These are phyloP conservation scores for Thunnus maccoyii DNA, from an alignment of 2,113 vertebrate genomes.

Conservation along the genomic window DNA sequence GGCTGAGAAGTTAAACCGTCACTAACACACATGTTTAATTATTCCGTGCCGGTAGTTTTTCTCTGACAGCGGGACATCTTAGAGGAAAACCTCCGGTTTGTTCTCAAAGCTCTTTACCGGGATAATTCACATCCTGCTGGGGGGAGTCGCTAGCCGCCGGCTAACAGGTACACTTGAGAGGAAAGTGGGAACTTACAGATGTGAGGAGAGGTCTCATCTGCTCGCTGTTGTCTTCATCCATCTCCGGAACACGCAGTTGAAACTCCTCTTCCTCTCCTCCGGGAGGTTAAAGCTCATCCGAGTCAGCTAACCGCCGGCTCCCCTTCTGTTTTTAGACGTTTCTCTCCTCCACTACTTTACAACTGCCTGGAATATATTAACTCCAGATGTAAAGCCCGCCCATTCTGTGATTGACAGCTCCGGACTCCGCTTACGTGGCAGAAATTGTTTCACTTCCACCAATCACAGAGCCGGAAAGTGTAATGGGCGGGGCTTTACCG, in stretches of 20 bases:
- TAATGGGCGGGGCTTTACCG: constrained; percentile 12
- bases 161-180: constrained; percentile 35
- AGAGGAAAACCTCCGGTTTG: not conserved
- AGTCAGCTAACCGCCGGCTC: fast-evolving
- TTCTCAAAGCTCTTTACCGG: no score
- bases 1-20: not conserved
- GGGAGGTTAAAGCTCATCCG: not conserved
- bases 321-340: not conserved
- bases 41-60: no score
- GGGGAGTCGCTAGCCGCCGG: constrained; percentile 49
- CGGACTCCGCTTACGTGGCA: fast-evolving
- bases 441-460: not conserved
- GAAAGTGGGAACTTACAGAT: constrained; percentile 66
- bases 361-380: constrained; percentile 40
- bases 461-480: not conserved
- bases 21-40: not conserved
- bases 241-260: not conserved
- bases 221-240: constrained; percentile 58
- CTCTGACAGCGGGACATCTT: not conserved
- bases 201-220: constrained; percentile 77
- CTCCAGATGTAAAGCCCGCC: constrained; percentile 30
- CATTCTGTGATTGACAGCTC: constrained; percentile 39
- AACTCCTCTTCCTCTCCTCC: not conserved
- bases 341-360: constrained; percentile 22
- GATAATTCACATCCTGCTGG: not conserved